phyloP scores from a whole-genome alignment of 2,797 vertebrate genomes.

The Notolabrus celidotus region DNA sequence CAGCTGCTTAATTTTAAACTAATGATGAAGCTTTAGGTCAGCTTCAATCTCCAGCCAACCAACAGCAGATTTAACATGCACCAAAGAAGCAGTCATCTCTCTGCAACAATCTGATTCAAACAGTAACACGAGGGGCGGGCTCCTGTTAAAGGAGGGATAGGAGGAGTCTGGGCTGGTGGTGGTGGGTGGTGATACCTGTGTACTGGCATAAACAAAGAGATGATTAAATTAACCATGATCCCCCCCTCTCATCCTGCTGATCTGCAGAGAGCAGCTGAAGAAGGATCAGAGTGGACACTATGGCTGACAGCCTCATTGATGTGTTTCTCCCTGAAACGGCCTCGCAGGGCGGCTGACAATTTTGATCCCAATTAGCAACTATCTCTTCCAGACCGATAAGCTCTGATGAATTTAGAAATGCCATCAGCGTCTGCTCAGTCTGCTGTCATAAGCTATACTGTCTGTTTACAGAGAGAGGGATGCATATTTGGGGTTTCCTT shows the following conservation, averaged over 20 bases:
- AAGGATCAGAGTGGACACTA: slow-evolving; percentile 11
- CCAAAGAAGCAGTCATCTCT: no score
- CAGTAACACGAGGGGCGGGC: no score
- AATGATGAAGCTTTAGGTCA: no score
- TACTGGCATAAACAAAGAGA: neutral
- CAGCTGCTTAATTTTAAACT: no score
- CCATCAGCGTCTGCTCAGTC: slow-evolving; percentile 45
- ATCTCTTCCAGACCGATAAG: slow-evolving; percentile 40
- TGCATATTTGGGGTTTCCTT: neutral
- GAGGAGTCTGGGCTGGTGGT: neutral
- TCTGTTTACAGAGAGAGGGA: slow-evolving; percentile 10
- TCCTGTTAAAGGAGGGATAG: no score
- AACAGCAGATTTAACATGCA: no score
- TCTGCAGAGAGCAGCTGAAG: neutral
- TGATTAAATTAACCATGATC: neutral
- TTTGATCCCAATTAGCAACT: slow-evolving; percentile 52
- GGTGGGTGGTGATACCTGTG: neutral
- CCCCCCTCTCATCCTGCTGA: neutral
- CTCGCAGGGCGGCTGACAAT: slow-evolving; percentile 31
- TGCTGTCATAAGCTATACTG: slow-evolving; percentile 25
- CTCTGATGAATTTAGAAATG: slow-evolving; percentile 57
- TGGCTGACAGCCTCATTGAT: slow-evolving; percentile 21
- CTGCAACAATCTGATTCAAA: no score
- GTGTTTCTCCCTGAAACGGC: slow-evolving; percentile 4
- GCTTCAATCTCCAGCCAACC: no score